These are phyloP conservation scores for Eupithecia tripunctaria DNA, from an alignment of 2,888 invertebrate genomes.

Conservation along the genomic window DNA sequence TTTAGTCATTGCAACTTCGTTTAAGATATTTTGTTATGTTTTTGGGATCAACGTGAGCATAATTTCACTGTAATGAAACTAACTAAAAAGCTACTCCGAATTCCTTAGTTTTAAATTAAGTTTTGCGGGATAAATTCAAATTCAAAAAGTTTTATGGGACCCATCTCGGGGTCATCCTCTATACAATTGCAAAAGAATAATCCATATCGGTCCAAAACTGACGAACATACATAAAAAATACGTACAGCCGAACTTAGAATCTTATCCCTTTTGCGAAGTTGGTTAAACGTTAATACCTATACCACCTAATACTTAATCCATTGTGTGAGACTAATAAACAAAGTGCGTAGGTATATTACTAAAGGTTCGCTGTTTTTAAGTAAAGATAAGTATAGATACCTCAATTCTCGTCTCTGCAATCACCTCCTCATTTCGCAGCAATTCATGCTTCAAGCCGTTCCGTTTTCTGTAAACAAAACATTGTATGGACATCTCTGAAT, in stretches of 20 bases:
- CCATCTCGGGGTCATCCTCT: too few species aligned
- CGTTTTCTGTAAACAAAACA: conserved; percentile 64
- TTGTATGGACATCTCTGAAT: conserved; percentile 39
- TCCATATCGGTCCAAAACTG: too few species aligned
- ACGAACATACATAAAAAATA: too few species aligned
- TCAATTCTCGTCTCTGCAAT: conserved; percentile 79
- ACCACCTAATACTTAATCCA: too few species aligned
- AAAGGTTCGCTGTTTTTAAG: background rate
- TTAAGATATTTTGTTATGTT: background rate
- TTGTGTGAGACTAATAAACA: background rate
- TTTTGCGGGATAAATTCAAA: too few species aligned
- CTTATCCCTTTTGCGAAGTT: too few species aligned
- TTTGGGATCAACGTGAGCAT: background rate
- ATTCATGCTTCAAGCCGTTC: conserved; percentile 77
- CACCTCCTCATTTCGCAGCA: conserved; percentile 75
- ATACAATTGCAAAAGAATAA: too few species aligned
- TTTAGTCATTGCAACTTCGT: background rate
- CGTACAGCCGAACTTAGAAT: too few species aligned
- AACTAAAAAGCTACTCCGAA: too few species aligned
- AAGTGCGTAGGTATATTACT: background rate
- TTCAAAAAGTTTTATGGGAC: too few species aligned
- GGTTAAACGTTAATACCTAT: background rate
- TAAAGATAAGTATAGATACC: conserved; percentile 49
- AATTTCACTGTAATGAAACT: too few species aligned
- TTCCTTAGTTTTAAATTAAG: too few species aligned